Percentiles rank a stretch among this genome's conserved stretches.
Conservation (phyloP, 1,140 invertebrate species). For the Platyscapa corneri region DNA sequence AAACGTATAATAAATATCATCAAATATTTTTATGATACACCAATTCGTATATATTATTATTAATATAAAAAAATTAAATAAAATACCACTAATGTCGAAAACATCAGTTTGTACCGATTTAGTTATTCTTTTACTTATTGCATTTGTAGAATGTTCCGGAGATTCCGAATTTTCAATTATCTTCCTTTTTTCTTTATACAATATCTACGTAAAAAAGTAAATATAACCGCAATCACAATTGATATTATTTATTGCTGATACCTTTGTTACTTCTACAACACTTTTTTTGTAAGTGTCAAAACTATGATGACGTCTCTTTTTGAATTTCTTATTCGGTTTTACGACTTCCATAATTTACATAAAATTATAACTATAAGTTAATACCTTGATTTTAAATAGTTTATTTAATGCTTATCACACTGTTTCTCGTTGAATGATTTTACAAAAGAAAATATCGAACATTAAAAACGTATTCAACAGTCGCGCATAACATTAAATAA, state of each 20-base stretch:
- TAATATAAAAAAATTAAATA: no score
- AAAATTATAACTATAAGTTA: background rate
- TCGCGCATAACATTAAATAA: background rate
- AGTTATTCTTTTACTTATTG: slow-evolving; percentile 38
- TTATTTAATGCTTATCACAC: background rate
- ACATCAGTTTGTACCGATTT: slow-evolving; percentile 21
- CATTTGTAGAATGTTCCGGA: slow-evolving; percentile 48
- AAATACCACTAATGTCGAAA: background rate
- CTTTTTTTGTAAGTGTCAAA: slow-evolving; percentile 51
- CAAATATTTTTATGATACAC: background rate
- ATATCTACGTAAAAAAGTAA: background rate
- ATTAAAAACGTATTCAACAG: slow-evolving; percentile 25
- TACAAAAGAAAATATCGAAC: slow-evolving; percentile 15
- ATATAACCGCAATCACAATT: background rate
- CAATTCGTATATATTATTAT: background rate
- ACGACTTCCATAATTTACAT: slow-evolving; percentile 37
- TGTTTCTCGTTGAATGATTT: background rate
- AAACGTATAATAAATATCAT: background rate
- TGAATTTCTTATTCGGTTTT: slow-evolving; percentile 37
- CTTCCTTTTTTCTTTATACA: background rate
- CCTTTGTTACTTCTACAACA: slow-evolving; percentile 58
- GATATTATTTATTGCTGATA: slow-evolving; percentile 61
- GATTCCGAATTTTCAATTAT: background rate
- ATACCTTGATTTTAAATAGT: background rate
- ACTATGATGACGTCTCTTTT: slow-evolving; percentile 55